Evolutionary conservation across 2,888 invertebrate genomes (phyloP).

Genomic region (Epirrhoe alternata): DNA sequence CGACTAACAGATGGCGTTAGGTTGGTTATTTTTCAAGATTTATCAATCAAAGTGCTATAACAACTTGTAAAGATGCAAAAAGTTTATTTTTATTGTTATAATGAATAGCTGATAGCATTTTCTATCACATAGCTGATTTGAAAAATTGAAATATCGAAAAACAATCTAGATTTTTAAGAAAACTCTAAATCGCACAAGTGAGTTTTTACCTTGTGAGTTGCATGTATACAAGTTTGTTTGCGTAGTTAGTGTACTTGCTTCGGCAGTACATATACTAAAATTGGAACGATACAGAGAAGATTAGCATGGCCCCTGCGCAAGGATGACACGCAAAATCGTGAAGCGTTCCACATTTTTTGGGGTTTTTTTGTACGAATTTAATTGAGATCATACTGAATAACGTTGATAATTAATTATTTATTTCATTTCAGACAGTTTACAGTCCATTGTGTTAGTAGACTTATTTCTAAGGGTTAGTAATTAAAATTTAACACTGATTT

Average conservation of each 20-base stretch:
- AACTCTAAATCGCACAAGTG: conserved; percentile 43
- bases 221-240: conserved; percentile 19
- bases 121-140: not conserved
- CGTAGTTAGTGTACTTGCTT: conserved; percentile 53
- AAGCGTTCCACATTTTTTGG: conserved; percentile 51
- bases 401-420: too few relatives aligned
- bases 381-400: too few relatives aligned
- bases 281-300: conserved; percentile 62
- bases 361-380: too few relatives aligned
- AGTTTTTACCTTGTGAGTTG: conserved; percentile 16
- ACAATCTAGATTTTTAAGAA: not conserved
- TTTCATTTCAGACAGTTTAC: too few relatives aligned
- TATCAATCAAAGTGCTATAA: not conserved
- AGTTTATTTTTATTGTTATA: not conserved
- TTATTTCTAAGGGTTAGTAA: too few relatives aligned
- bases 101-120: not conserved
- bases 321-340: conserved; percentile 66
- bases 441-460: too few relatives aligned
- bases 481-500: too few relatives aligned
- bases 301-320: conserved; percentile 66
- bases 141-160: not conserved
- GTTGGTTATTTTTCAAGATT: not conserved
- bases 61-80: conserved; percentile 8
- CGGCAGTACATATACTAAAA: conserved; percentile 71
- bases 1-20: conserved; percentile 22